phyloP scores from a whole-genome alignment of 2,888 invertebrate species.

The Eupsilia transversa region DNA sequence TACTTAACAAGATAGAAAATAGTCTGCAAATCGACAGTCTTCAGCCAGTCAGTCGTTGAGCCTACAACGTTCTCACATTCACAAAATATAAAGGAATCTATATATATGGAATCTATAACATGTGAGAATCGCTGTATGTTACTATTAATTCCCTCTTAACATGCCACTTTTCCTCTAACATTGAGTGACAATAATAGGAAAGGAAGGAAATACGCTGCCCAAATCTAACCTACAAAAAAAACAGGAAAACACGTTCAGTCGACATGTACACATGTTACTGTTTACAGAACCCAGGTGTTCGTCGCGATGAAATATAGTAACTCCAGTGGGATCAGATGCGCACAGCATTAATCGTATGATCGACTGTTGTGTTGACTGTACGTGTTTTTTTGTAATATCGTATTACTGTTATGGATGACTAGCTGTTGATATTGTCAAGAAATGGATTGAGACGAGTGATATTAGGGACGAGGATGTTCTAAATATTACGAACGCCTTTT shows the following conservation, averaged over 20 bases:
- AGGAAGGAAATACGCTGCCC: neutral
- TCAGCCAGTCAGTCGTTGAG: too few species aligned
- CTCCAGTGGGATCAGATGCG: conserved; percentile 31
- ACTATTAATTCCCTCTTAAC: too few species aligned
- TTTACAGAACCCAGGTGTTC: conserved; percentile 54
- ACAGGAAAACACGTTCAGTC: conserved; percentile 11
- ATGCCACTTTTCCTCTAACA: neutral
- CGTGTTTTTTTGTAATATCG: conserved; percentile 13
- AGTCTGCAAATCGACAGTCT: too few species aligned
- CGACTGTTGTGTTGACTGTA: conserved; percentile 18
- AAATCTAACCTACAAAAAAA: conserved; percentile 18
- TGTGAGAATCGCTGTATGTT: too few species aligned
- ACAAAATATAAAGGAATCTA: too few species aligned
- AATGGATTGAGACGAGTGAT: neutral
- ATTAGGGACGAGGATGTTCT: too few species aligned
- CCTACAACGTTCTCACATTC: too few species aligned
- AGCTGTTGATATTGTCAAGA: neutral
- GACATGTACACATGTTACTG: conserved; percentile 30
- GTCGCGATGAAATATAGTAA: conserved; percentile 43
- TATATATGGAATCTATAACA: too few species aligned
- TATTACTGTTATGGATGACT: neutral
- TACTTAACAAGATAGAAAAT: too few species aligned
- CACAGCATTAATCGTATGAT: conserved; percentile 52
- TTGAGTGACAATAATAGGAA: neutral
- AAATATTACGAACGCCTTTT: conserved; percentile 2